phyloP scores from a whole-genome alignment of 2,888 invertebrate genomes.

The Calameuta pallipes region DNA sequence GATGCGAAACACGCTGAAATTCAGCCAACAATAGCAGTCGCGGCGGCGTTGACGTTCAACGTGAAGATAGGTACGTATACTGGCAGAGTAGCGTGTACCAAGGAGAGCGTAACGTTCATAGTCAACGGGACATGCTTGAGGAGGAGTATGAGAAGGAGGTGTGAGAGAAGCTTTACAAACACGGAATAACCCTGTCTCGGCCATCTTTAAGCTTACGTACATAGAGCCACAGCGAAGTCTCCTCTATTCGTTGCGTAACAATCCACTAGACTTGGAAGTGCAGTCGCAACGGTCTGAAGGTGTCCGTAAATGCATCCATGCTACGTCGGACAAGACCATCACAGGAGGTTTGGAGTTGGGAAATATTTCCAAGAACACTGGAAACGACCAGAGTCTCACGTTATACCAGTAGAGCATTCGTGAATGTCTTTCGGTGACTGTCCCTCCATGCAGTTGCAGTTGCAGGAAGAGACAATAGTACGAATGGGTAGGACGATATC shows the following conservation, averaged over 20 bases:
- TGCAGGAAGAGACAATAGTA: neutral
- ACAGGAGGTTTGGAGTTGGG: neutral
- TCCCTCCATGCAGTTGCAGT: neutral
- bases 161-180: neutral
- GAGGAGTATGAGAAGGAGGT: neutral
- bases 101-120: neutral
- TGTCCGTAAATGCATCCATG: neutral
- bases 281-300: neutral
- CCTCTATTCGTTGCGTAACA: neutral
- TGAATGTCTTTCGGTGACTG: neutral
- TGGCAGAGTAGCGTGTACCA: neutral
- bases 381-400: neutral
- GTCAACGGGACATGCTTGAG: neutral
- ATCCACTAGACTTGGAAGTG: neutral
- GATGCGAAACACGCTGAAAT: slow-evolving; percentile 21
- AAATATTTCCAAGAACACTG: neutral
- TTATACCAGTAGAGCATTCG: neutral
- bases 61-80: neutral
- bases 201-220: neutral
- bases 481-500: neutral
- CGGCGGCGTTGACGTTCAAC: neutral
- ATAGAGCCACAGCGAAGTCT: neutral
- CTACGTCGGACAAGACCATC: neutral
- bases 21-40: slow-evolving; percentile 3
- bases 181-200: neutral